Conservation (phyloP, 2,113 vertebrate genomes). For the Rhabdomys dilectus region DNA sequence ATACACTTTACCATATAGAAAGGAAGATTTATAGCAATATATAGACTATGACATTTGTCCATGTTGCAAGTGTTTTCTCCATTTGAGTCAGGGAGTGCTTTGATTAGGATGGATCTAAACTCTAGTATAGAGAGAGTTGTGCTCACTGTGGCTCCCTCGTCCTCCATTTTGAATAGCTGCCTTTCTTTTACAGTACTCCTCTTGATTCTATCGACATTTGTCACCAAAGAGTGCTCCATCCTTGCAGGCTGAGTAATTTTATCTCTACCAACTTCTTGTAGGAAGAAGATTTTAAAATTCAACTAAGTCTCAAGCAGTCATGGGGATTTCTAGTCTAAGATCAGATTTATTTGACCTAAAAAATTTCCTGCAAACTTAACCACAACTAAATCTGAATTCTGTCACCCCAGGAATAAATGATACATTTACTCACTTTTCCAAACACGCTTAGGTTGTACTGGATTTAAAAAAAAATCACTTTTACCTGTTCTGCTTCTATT, state of each 20-base stretch:
- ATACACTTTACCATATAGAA: no score
- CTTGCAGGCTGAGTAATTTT: background rate
- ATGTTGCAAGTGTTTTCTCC: background rate
- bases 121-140: background rate
- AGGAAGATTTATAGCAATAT: no score
- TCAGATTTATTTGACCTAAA: constrained; percentile 14
- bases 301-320: constrained; percentile 13
- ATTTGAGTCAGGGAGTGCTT: background rate
- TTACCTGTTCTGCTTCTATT: background rate
- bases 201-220: background rate
- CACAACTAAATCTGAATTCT: background rate
- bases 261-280: background rate
- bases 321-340: background rate
- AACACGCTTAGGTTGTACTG: background rate
- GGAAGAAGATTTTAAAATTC: background rate
- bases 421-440: background rate
- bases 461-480: background rate
- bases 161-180: background rate
- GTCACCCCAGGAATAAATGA: background rate
- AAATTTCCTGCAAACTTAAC: background rate
- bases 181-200: background rate
- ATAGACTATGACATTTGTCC: no score
- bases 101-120: background rate
- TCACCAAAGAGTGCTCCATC: background rate
- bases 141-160: background rate